phyloP scores from a whole-genome alignment of 2,888 invertebrate species.

The Mythimna pallens region DNA sequence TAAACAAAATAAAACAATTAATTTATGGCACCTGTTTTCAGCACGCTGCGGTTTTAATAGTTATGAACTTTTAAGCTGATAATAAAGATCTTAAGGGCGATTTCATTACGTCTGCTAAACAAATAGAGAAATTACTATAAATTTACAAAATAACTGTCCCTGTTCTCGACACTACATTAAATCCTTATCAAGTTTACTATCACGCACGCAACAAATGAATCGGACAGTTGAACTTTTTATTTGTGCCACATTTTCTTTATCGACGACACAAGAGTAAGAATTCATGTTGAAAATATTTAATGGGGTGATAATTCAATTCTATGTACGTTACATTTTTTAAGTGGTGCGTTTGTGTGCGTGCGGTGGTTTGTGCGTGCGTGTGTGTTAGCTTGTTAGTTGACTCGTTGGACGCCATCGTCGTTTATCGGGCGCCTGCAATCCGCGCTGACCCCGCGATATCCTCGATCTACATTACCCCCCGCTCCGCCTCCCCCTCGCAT shows the following conservation, averaged over 20 bases:
- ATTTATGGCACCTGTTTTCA: slow-evolving; percentile 21
- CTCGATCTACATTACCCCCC: slow-evolving; percentile 86
- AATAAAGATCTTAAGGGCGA: slow-evolving; percentile 44
- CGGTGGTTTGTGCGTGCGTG: slow-evolving; percentile 56
- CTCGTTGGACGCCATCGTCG: slow-evolving; percentile 79
- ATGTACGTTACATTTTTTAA: slow-evolving; percentile 62
- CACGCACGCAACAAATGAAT: slow-evolving; percentile 79
- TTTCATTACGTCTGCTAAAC: slow-evolving; percentile 16
- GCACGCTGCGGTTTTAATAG: slow-evolving; percentile 25
- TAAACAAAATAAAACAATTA: slow-evolving; percentile 36
- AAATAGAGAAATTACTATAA: slow-evolving; percentile 49
- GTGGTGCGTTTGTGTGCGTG: slow-evolving; percentile 23
- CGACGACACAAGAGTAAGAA: slow-evolving; percentile 66
- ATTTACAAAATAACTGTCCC: slow-evolving; percentile 72
- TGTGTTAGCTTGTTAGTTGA: slow-evolving; percentile 73
- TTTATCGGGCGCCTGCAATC: slow-evolving; percentile 90
- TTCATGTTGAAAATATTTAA: slow-evolving; percentile 66
- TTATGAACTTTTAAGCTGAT: slow-evolving; percentile 34
- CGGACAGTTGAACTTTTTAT: slow-evolving; percentile 73
- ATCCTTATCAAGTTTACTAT: slow-evolving; percentile 81
- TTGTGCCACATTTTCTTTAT: slow-evolving; percentile 72
- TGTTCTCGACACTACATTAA: slow-evolving; percentile 75
- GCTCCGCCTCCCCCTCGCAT: slow-evolving; percentile 70
- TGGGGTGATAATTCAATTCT: slow-evolving; percentile 67
- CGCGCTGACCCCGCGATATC: slow-evolving; percentile 90